Percentiles rank a stretch among this genome's conserved stretches.
Evolutionary conservation across 92 coral and sea anemone species (phyloP).

Genomic region (Palythoa grandiflora): DNA sequence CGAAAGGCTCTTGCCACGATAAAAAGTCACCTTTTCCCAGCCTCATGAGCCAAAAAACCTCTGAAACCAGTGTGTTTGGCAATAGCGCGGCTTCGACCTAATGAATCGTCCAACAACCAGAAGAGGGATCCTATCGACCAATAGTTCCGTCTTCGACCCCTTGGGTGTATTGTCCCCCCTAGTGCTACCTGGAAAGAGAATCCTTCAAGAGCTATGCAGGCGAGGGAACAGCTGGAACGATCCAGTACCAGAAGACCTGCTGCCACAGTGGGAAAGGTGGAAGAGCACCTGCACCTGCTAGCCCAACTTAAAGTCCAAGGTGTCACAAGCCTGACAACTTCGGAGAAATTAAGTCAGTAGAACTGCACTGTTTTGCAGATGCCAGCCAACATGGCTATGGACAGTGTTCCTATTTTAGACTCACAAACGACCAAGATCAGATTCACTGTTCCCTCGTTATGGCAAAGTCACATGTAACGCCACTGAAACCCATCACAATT

Average conservation of each 20-base stretch:
- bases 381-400: slow-evolving; percentile 8
- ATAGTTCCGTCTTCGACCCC: too few species aligned
- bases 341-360: not conserved
- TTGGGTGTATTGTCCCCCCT: too few species aligned
- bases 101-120: too few species aligned
- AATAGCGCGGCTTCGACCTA: too few species aligned
- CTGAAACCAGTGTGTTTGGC: too few species aligned
- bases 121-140: too few species aligned
- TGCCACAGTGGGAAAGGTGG: slow-evolving; percentile 18
- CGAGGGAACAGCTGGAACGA: slow-evolving; percentile 1
- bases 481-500: not conserved
- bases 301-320: not conserved
- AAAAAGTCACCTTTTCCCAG: too few species aligned
- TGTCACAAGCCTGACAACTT: slow-evolving; percentile 9
- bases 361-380: slow-evolving; percentile 4
- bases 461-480: not conserved
- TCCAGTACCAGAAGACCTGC: not conserved
- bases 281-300: not conserved
- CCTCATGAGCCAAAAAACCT: too few species aligned
- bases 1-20: too few species aligned
- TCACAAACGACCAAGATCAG: not conserved
- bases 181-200: slow-evolving; percentile 22
- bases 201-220: not conserved
- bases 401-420: slow-evolving; percentile 15
- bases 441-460: not conserved